Percentiles rank a stretch among this genome's conserved stretches.
phyloP scores from a whole-genome alignment of 2,888 invertebrate species.

The Oscheius sp. region DNA sequence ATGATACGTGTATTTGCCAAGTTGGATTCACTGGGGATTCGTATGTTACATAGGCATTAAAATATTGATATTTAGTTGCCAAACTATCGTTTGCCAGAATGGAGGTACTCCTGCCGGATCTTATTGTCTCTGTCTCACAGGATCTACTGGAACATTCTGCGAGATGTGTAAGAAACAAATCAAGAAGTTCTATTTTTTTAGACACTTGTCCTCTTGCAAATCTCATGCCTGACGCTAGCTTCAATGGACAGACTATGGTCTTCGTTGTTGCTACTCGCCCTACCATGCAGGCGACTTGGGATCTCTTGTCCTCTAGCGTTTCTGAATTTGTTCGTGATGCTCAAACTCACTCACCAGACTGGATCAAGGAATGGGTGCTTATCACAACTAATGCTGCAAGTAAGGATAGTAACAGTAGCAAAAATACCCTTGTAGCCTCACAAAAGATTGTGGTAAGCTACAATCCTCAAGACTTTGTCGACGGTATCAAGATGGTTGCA shows the following conservation, averaged over 20 bases:
- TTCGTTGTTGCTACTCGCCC: slow-evolving; percentile 56
- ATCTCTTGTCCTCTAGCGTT: slow-evolving; percentile 10
- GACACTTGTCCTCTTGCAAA: slow-evolving; percentile 49
- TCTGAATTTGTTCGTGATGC: slow-evolving; percentile 41
- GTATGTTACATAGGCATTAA: slow-evolving; percentile 29
- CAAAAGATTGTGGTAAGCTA: not conserved
- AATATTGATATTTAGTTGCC: slow-evolving; percentile 37
- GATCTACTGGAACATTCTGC: slow-evolving; percentile 58
- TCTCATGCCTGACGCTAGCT: slow-evolving; percentile 41
- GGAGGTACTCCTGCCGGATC: slow-evolving; percentile 50
- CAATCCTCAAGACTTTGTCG: slow-evolving; percentile 39
- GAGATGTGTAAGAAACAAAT: slow-evolving; percentile 51
- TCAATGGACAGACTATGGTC: slow-evolving; percentile 48
- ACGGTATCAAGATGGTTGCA: slow-evolving; percentile 38
- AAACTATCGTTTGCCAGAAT: slow-evolving; percentile 53
- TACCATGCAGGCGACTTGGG: slow-evolving; percentile 43
- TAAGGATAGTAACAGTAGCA: slow-evolving; percentile 10
- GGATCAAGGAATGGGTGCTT: slow-evolving; percentile 56
- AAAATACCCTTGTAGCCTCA: not conserved
- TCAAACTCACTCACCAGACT: slow-evolving; percentile 45
- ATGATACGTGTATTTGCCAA: slow-evolving; percentile 56
- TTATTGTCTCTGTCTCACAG: slow-evolving; percentile 53
- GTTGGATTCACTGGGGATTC: slow-evolving; percentile 49
- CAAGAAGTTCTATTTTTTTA: slow-evolving; percentile 29
- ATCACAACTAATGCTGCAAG: slow-evolving; percentile 46